Conservation (phyloP, 2,797 vertebrate genomes). For the Manis javanica region DNA sequence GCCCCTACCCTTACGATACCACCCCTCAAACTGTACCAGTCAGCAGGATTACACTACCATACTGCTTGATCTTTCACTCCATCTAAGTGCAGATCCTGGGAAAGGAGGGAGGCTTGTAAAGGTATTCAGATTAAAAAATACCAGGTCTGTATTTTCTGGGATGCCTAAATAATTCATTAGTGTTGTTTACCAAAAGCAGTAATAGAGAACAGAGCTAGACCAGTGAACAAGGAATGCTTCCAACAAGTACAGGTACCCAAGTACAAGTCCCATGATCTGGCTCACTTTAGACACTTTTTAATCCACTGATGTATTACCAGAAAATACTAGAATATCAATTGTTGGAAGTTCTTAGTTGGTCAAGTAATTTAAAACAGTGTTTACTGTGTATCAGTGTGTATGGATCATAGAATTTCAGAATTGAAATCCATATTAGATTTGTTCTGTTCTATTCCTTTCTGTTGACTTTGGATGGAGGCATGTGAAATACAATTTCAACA, state of each 20-base stretch:
- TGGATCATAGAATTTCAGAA: neutral
- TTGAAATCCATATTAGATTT: neutral
- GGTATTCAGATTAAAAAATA: neutral
- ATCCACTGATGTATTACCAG: neutral
- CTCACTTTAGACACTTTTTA: neutral
- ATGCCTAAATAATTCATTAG: neutral
- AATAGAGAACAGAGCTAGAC: neutral
- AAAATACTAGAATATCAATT: neutral
- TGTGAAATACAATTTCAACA: neutral
- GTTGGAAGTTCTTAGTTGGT: neutral
- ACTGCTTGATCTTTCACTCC: neutral
- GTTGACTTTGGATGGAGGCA: neutral
- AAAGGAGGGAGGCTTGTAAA: neutral
- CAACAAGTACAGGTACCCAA: neutral
- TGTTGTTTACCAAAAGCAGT: neutral
- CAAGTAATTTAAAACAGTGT: neutral
- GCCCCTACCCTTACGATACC: fast-evolving
- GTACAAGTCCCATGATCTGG: neutral
- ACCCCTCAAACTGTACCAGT: neutral
- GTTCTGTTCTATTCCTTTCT: neutral
- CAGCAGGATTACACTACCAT: neutral
- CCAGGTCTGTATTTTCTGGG: neutral
- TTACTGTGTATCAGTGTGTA: neutral
- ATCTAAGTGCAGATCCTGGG: neutral
- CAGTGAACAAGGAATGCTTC: neutral